Conservation (phyloP, 2,113 vertebrate species). For the Epinephelus fuscoguttatus region DNA sequence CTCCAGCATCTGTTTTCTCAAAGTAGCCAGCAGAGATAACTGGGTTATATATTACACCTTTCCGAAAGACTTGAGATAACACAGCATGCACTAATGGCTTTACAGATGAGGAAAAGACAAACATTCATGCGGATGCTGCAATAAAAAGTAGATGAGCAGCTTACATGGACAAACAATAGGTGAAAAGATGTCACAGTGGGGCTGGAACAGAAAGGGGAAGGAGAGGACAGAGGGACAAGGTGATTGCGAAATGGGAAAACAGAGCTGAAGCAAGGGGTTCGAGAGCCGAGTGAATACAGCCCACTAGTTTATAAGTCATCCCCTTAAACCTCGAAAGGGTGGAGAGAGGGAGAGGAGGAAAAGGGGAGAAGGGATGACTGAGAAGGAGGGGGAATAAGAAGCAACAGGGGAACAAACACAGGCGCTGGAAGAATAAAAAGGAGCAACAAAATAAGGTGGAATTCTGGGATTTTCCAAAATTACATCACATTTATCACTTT, state of each 20-base stretch:
- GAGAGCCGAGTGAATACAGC: conserved; percentile 20
- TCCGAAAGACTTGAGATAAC: conserved; percentile 39
- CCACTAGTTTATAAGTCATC: conserved; percentile 54
- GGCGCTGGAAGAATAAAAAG: conserved; percentile 2
- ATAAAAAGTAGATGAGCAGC: conserved; percentile 53
- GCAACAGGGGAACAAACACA: conserved; percentile 8
- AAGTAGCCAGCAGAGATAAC: not conserved
- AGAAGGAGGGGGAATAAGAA: not conserved
- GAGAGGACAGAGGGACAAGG: not conserved
- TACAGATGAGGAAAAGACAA: conserved; percentile 42
- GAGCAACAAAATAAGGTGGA: not conserved
- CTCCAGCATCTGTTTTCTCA: not conserved
- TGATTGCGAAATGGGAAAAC: conserved; percentile 17
- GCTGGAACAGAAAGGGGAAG: not conserved
- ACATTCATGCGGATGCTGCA: conserved; percentile 16
- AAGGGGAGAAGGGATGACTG: conserved; percentile 14
- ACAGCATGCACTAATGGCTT: conserved; percentile 31
- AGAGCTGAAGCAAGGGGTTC: not conserved
- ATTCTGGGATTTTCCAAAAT: not conserved
- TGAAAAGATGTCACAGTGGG: conserved; percentile 23
- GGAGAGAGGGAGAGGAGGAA: not conserved
- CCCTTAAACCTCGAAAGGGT: conserved; percentile 1
- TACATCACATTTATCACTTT: not conserved
- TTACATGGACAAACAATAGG: conserved; percentile 41
- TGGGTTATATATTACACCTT: conserved; percentile 36